Conservation (phyloP, 2,797 vertebrate species). For the Xiphorhynchus erythropygius region DNA sequence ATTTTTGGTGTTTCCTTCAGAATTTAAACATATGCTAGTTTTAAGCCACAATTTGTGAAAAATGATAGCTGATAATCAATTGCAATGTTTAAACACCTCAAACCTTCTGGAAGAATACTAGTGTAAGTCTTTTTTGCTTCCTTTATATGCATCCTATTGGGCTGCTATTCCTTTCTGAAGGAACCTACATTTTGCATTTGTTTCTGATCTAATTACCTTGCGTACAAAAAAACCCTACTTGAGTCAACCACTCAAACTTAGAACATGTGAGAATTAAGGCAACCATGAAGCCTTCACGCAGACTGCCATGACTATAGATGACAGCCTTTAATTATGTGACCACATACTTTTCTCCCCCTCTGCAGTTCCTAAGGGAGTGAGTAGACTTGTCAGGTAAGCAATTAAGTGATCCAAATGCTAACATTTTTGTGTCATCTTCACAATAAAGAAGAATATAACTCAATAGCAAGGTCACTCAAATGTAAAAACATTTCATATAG, state of each 20-base stretch:
- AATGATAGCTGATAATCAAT: background rate
- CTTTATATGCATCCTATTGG: background rate
- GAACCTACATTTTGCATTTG: background rate
- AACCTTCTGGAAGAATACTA: background rate
- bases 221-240: background rate
- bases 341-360: background rate
- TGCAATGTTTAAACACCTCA: background rate
- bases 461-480: background rate
- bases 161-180: background rate
- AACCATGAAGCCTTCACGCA: background rate
- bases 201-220: background rate
- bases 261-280: background rate
- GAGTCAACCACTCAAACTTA: background rate
- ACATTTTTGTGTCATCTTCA: background rate
- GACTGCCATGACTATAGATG: background rate
- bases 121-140: background rate
- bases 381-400: background rate
- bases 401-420: background rate
- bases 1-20: background rate
- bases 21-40: background rate
- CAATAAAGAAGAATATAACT: background rate
- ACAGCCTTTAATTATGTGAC: constrained; percentile 13
- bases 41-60: background rate
- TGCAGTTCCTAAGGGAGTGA: background rate
- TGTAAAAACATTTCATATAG: background rate